Base-by-base conservation (phyloP, 2,113 vertebrate species). In the Limanda limanda region DNA sequence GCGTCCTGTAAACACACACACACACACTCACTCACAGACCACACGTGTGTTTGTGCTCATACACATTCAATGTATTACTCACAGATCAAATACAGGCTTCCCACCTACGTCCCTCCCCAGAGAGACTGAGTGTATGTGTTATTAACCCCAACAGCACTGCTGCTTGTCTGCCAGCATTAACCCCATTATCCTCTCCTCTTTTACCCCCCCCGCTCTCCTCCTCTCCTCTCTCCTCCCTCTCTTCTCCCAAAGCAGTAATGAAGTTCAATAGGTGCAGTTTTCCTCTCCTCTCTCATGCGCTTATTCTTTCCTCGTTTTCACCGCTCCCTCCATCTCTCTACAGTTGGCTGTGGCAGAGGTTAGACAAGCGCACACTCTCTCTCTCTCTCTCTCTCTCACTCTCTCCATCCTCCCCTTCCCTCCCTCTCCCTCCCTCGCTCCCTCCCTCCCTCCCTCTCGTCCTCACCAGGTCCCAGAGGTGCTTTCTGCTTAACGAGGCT, bases 401-500 rank as follows among this genome's bases (percentile, higher is more conserved):
- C 52, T 18, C n/a, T 51, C 62, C 13, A 15, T 35, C 55, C 35
- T 20, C 10, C 24, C 18, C 21, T 47, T 9, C 57, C 64, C 21
- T 47, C 14, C 57, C 64, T 31, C 24, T 64, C 60, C 27, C 51
- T 23, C 67, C 24, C 52, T 48, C 24, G 61, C 59, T n/a, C 54
- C 35, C 67, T 31, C n/a, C n/a, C n/a, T n/a, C 54, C 35, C 67
- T 31, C 66, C 47, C 55, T 61, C 42, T 21, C n/a, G 12, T 65
- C 51, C 59, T 79, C 74, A 42, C 91, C 52, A 27, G 23, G 80
- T 97, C 96, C 96, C 97, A 91, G 88, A 93, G 96, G 98, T 94
- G 92, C 90, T 95, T 94, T 97, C 95, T 94, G 86, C 76, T 90
- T 96, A 95, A 96, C 92, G 86, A 95, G 95, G 78, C 95, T 94